A percentile compares a stretch with the other conserved stretches of the same genome.
These are phyloP conservation scores for Tetraneura akinire DNA, from an alignment of 1,140 invertebrate species.

Conservation along the genomic window DNA sequence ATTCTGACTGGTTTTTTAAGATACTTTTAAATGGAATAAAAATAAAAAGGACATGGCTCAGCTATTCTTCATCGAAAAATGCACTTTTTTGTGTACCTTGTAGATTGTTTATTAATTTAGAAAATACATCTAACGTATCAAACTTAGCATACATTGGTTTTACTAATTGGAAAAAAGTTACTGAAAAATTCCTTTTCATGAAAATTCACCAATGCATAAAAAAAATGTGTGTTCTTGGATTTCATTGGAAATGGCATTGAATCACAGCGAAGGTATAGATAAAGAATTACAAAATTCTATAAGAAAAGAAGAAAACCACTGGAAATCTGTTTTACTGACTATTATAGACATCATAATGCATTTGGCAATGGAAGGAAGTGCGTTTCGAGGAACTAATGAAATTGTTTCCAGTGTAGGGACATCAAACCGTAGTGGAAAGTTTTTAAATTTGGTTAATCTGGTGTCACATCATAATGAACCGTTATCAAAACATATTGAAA, in stretches of 20 bases:
- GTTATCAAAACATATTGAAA: constrained; percentile 56
- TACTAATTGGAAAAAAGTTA: constrained; percentile 19
- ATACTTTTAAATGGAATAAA: constrained; percentile 22
- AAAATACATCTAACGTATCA: background rate
- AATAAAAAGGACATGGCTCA: background rate
- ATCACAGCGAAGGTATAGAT: background rate
- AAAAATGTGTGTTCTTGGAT: background rate
- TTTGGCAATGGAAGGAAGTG: background rate
- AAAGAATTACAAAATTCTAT: background rate
- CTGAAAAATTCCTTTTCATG: constrained; percentile 9
- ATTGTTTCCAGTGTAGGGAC: background rate
- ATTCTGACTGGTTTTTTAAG: constrained; percentile 12
- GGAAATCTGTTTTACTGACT: constrained; percentile 16
- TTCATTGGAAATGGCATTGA: constrained; percentile 7
- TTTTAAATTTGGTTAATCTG: constrained; percentile 53
- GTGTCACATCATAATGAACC: constrained; percentile 58
- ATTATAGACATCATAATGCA: background rate
- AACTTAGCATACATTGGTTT: constrained; percentile 1
- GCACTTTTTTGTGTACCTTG: constrained; percentile 40
- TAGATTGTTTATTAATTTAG: constrained; percentile 26
- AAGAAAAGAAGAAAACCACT: constrained; percentile 20
- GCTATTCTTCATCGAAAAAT: constrained; percentile 31
- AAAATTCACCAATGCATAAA: constrained; percentile 21
- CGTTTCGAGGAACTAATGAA: constrained; percentile 9
- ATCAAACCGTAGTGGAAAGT: constrained; percentile 5